Conservation (phyloP, 1,140 invertebrate genomes). For the Aphaenogaster ashmeadi region DNA sequence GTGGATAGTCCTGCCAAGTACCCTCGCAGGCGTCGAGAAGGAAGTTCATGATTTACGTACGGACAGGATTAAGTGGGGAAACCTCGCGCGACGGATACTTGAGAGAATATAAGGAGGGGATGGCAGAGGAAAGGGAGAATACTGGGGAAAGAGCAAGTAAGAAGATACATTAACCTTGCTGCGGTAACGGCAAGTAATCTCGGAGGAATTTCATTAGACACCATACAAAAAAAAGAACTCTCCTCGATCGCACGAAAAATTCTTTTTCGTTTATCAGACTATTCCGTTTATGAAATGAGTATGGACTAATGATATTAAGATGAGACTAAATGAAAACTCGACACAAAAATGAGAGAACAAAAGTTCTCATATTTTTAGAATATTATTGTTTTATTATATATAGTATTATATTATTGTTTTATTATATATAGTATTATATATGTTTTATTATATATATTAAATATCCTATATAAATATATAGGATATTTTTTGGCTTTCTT, state of each 20-base stretch:
- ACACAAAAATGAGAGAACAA: not conserved
- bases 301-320: not conserved
- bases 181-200: slow-evolving; percentile 51
- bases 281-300: not conserved
- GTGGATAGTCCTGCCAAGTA: slow-evolving; percentile 63
- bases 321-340: not conserved
- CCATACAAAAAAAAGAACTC: slow-evolving; percentile 2
- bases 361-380: not conserved
- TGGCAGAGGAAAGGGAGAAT: not conserved
- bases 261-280: slow-evolving; percentile 12
- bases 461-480: too few species aligned
- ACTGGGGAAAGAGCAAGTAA: slow-evolving; percentile 29
- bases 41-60: slow-evolving; percentile 76
- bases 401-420: too few species aligned
- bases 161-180: slow-evolving; percentile 45
- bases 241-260: not conserved
- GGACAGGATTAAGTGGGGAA: slow-evolving; percentile 70
- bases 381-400: not conserved
- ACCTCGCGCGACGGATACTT: slow-evolving; percentile 58
- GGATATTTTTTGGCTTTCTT: not conserved
- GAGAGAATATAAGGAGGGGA: slow-evolving; percentile 50
- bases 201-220: slow-evolving; percentile 46
- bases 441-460: not conserved
- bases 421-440: too few species aligned
- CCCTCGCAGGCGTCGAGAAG: slow-evolving; percentile 70